Percentiles rank a stretch among this genome's conserved stretches.
Conservation (phyloP, 2,113 vertebrate species). For the Paralichthys olivaceus region DNA sequence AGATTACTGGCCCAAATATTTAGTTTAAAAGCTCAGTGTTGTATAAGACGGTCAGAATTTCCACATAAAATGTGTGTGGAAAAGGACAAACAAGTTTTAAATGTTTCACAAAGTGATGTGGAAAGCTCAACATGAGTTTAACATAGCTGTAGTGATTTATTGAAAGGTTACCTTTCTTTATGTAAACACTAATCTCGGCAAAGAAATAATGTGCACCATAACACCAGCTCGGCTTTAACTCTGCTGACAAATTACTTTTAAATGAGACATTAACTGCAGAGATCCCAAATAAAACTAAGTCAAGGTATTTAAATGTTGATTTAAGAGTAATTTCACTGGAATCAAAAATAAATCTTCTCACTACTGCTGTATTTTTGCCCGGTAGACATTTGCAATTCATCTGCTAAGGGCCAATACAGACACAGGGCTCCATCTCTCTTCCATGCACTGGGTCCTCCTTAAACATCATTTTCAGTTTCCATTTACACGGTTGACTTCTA, state of each 20-base stretch:
- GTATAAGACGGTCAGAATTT: constrained; percentile 10
- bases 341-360: background rate
- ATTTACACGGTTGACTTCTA: no score
- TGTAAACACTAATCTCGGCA: background rate
- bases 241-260: constrained; percentile 19
- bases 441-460: no score
- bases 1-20: constrained; percentile 8
- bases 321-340: background rate
- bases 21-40: constrained; percentile 17
- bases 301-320: background rate
- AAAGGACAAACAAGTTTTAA: constrained; percentile 24
- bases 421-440: no score
- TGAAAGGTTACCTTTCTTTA: constrained; percentile 3
- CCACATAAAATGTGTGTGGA: background rate
- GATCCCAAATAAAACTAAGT: background rate
- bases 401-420: no score
- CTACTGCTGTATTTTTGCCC: background rate
- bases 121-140: constrained; percentile 2
- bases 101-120: constrained; percentile 1
- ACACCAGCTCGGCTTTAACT: background rate
- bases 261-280: constrained; percentile 6
- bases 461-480: no score
- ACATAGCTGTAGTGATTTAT: constrained; percentile 6
- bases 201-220: background rate
- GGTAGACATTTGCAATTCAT: no score